Conservation (phyloP, 2,113 vertebrate species). For the Galbula dea region DNA sequence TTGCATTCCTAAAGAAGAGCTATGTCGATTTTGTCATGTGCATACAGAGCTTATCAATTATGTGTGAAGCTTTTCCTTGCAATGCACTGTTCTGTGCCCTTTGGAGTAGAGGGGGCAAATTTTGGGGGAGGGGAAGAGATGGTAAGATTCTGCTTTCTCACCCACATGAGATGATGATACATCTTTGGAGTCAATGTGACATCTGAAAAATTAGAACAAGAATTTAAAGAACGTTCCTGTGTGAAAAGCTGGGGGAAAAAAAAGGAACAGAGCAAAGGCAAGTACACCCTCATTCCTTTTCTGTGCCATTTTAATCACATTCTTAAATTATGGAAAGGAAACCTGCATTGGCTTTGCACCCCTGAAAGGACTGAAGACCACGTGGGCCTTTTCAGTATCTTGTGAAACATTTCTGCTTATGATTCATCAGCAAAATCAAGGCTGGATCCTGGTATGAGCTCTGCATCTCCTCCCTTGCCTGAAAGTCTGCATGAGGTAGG, state of each 20-base stretch:
- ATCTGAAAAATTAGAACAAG: background rate
- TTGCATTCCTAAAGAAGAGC: background rate
- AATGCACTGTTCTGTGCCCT: background rate
- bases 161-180: background rate
- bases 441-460: background rate
- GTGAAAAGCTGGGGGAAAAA: background rate
- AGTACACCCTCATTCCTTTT: background rate
- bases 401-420: background rate
- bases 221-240: background rate
- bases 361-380: background rate
- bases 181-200: background rate
- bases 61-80: background rate
- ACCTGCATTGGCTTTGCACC: background rate
- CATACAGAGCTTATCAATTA: background rate
- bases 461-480: background rate
- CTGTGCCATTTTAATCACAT: background rate
- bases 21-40: background rate
- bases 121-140: background rate
- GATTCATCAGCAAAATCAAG: background rate
- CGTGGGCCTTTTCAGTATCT: background rate
- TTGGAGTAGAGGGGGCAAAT: background rate
- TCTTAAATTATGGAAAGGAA: background rate
- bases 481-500: background rate
- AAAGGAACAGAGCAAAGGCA: background rate
- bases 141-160: background rate